phyloP scores from a whole-genome alignment of 2,797 vertebrate genomes.

The Adrianichthys oophorus region DNA sequence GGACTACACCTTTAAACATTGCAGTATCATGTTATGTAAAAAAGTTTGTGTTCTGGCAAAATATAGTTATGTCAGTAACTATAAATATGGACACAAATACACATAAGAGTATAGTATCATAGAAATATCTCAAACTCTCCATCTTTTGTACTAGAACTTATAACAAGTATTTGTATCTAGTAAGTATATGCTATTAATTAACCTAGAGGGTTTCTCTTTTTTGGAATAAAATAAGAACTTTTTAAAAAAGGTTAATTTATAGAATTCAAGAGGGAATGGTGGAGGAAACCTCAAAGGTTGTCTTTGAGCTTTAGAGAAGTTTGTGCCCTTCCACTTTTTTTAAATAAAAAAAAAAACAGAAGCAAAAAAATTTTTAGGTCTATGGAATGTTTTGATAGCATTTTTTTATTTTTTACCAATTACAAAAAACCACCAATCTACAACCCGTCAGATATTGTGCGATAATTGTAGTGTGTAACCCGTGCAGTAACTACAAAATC shows the following conservation, averaged over 20 bases:
- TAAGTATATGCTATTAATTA: slow-evolving; percentile 53
- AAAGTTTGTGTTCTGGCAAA: slow-evolving; percentile 72
- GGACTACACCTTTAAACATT: slow-evolving; percentile 56
- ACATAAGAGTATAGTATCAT: slow-evolving; percentile 66
- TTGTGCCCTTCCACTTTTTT: slow-evolving; percentile 28
- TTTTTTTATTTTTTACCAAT: slow-evolving; percentile 38
- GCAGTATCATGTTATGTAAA: slow-evolving; percentile 57
- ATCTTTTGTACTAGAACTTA: slow-evolving; percentile 43
- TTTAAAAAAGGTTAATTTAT: slow-evolving; percentile 43
- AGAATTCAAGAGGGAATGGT: slow-evolving; percentile 75
- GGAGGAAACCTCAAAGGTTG: slow-evolving; percentile 74
- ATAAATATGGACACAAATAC: slow-evolving; percentile 63
- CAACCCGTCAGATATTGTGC: slow-evolving; percentile 12
- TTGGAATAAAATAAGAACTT: slow-evolving; percentile 41
- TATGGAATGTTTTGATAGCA: slow-evolving; percentile 67
- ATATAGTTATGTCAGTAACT: slow-evolving; percentile 66
- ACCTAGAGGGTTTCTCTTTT: slow-evolving; percentile 37
- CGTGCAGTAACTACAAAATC: slow-evolving; percentile 44
- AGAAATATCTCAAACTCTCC: slow-evolving; percentile 60
- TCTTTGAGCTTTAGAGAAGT: slow-evolving; percentile 55
- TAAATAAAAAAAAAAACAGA: slow-evolving; percentile 23
- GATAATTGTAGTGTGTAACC: slow-evolving; percentile 11
- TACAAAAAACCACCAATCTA: slow-evolving; percentile 63
- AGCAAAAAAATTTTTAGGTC: slow-evolving; percentile 46
- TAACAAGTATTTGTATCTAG: slow-evolving; percentile 58